Conservation (phyloP, 2,888 invertebrate genomes). For the Crematogaster levior region DNA sequence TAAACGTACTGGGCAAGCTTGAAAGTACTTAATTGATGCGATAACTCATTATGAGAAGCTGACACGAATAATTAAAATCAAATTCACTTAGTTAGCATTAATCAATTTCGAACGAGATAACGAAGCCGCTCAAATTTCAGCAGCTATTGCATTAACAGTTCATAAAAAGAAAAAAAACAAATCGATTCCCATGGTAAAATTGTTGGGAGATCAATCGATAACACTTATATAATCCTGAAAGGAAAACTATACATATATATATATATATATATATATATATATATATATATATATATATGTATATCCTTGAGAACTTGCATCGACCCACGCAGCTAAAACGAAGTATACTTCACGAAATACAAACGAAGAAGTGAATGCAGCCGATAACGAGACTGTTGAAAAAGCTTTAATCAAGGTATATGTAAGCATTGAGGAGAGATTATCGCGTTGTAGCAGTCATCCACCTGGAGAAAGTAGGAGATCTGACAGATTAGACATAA, state of each 20-base stretch:
- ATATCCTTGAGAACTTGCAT: constrained; percentile 16
- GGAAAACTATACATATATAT: too few species aligned
- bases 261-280: too few species aligned
- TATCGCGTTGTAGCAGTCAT: too few species aligned
- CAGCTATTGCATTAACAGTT: constrained; percentile 25
- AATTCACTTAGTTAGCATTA: constrained; percentile 1
- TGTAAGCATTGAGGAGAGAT: too few species aligned
- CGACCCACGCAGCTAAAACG: constrained; percentile 22
- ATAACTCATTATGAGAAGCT: neutral
- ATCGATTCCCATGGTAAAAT: neutral
- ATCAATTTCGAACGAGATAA: constrained; percentile 22
- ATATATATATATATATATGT: neutral
- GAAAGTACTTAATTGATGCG: neutral
- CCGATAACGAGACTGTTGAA: constrained; percentile 13
- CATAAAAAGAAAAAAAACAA: neutral
- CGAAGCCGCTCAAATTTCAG: constrained; percentile 38
- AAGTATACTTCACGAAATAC: too few species aligned
- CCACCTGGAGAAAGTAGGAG: too few species aligned
- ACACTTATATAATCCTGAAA: neutral
- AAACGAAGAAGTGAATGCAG: neutral
- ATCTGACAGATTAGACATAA: neutral
- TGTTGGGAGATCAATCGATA: constrained; percentile 10
- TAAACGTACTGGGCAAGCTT: neutral
- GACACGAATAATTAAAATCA: constrained; percentile 2
- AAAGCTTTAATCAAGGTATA: too few species aligned